Evolutionary conservation across 2,113 vertebrate species (phyloP).

Genomic region (Centropristis striata): DNA sequence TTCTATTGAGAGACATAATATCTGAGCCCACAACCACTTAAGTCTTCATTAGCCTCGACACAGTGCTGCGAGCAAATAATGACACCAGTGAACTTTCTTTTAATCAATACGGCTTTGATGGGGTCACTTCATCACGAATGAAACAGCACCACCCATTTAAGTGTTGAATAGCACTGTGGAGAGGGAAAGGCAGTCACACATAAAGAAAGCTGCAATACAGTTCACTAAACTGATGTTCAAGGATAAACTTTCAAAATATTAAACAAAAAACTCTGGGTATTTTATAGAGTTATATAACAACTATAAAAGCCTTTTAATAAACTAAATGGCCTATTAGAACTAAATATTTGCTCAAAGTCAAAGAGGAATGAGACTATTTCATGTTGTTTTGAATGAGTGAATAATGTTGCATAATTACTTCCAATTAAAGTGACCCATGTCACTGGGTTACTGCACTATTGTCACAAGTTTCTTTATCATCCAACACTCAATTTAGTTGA

Average conservation of each 20-base stretch:
- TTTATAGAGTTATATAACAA: neutral
- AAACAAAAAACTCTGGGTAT: neutral
- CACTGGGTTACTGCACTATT: neutral
- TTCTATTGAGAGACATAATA: constrained; percentile 13
- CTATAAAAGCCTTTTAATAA: neutral
- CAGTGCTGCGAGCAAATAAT: constrained; percentile 19
- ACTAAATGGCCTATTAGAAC: neutral
- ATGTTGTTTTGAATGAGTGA: neutral
- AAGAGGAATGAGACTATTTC: neutral
- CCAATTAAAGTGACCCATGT: no score
- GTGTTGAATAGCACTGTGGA: constrained; percentile 3
- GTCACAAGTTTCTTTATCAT: neutral
- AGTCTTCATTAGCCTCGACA: constrained; percentile 39
- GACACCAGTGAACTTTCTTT: constrained; percentile 17
- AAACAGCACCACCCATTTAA: constrained; percentile 6
- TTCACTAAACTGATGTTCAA: neutral
- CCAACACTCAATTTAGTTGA: no score
- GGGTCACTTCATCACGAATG: constrained; percentile 19
- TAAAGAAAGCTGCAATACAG: neutral
- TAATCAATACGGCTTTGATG: constrained; percentile 43
- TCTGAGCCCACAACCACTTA: constrained; percentile 21
- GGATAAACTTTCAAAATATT: neutral
- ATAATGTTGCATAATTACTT: neutral
- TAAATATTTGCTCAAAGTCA: neutral
- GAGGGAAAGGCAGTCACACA: neutral